Base-by-base conservation (phyloP, 2,797 vertebrate species). In the Balearica regulorum region DNA sequence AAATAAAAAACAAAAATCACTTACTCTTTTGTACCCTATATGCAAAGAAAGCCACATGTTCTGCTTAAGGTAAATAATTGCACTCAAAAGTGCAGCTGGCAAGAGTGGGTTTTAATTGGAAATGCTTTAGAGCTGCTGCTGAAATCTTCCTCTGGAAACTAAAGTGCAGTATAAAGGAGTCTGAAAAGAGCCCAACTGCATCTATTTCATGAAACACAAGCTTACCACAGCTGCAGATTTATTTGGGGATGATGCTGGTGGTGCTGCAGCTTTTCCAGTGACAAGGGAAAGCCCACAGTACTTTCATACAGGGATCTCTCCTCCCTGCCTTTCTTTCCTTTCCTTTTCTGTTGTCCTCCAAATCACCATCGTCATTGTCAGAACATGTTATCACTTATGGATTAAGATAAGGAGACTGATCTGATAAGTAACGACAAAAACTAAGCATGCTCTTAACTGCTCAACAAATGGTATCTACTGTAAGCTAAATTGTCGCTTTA, bases 401-500 rank as follows among this genome's bases (percentile, higher is more conserved):
- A 33, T 31, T 72, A 76, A 49, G 61, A 18, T 37, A 73, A 46
- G 48, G 21, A 76, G 58, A 49, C n/a, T 17, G 28, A 78, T 44
- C 43, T 48, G 49, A 55, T 64, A 82, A 48, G 33, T 48, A 89
- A 24, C 61, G 29, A 72, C 53, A 49, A 69, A 80, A 22, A 11
- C 20, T 75, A 79, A 95, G 65, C 89, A 83, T 83, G 86, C 16
- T 19, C 61, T 69, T 54, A 83, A 44, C 43, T 87, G 20, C 41
- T 90, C 41, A 70, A 1, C 43, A 70, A 66, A 1, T 43, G 62
- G 16, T 80, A 79, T 46, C 55, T 78, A 17, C 65, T 73, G 19
- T 97, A 77, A 93, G 61, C 68, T 89, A n/a, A 92, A 76, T 75
- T 69, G n/a, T 92, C 91, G 39, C 89, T 91, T 95, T 87, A 35